These are phyloP conservation scores for Stichopus chloronotus DNA, from an alignment of 35 echinoderm and acorn worm species.

Conservation along the genomic window DNA sequence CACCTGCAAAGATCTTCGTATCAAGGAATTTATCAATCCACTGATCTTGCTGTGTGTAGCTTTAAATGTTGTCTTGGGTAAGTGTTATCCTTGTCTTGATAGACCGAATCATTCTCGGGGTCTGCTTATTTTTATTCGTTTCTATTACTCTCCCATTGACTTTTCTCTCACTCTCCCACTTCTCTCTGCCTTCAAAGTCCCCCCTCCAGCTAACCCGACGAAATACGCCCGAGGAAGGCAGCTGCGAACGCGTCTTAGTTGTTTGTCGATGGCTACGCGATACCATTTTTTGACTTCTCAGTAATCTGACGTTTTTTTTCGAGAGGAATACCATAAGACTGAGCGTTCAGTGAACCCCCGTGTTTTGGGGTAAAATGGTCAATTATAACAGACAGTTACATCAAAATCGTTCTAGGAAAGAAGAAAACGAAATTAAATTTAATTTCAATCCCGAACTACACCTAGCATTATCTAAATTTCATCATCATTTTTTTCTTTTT, in stretches of 20 bases:
- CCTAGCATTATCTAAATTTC: too few relatives aligned
- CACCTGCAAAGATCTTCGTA: too few relatives aligned
- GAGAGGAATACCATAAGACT: neutral
- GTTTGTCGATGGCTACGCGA: conserved; percentile 28
- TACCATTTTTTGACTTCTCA: conserved; percentile 27
- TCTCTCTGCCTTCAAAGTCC: neutral
- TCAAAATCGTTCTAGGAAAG: neutral
- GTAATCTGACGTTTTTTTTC: conserved; percentile 22
- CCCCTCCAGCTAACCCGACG: neutral
- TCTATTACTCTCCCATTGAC: neutral
- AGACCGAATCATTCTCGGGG: neutral
- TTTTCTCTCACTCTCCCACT: neutral
- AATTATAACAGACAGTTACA: conserved; percentile 9
- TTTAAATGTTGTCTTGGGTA: too few relatives aligned
- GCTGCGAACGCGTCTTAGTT: conserved; percentile 8
- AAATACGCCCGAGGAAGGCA: conserved; percentile 24
- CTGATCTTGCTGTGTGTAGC: too few relatives aligned
- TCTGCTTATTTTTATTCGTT: neutral
- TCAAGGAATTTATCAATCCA: too few relatives aligned
- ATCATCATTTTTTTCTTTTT: too few relatives aligned
- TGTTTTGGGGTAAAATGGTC: conserved; percentile 20
- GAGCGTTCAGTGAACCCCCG: conserved; percentile 35
- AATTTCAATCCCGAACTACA: neutral
- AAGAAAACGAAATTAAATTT: neutral
- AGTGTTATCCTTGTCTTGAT: too few relatives aligned